These are phyloP conservation scores for Achroia grisella DNA, from an alignment of 1,140 invertebrate species.

Conservation along the genomic window DNA sequence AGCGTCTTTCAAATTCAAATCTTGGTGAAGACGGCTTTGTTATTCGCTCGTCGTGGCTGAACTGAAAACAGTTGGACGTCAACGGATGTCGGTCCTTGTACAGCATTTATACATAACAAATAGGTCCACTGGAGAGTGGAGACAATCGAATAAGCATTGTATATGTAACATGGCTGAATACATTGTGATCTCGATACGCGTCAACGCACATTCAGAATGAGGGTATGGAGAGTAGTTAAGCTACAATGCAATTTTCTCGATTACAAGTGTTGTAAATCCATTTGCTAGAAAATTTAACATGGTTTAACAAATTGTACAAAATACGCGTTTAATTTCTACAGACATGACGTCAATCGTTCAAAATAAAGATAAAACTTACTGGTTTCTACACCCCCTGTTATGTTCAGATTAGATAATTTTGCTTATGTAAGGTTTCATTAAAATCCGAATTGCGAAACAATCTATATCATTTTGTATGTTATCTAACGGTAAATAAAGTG, in stretches of 20 bases:
- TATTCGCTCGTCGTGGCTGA: conserved; percentile 25
- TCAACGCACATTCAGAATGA: neutral
- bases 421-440: neutral
- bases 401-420: conserved; percentile 1
- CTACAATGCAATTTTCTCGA: too few relatives aligned
- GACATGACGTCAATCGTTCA: too few relatives aligned
- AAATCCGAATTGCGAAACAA: neutral
- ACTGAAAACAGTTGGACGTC: conserved; percentile 50
- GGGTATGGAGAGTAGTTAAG: too few relatives aligned
- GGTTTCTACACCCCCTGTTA: neutral
- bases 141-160: conserved; percentile 34
- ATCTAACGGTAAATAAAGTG: too few relatives aligned
- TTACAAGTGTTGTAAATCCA: too few relatives aligned
- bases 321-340: too few relatives aligned
- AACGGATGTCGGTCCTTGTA: conserved; percentile 39
- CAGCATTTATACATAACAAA: conserved; percentile 47
- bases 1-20: conserved; percentile 40
- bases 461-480: too few relatives aligned
- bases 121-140: conserved; percentile 23
- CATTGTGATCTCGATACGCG: conserved; percentile 5
- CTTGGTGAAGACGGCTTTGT: conserved; percentile 23
- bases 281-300: too few relatives aligned
- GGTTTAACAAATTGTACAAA: too few relatives aligned
- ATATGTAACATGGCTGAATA: conserved; percentile 25
- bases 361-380: too few relatives aligned